Evolutionary conservation across 2,888 invertebrate genomes (phyloP).

Genomic region (Scaptomyza polygonia): DNA sequence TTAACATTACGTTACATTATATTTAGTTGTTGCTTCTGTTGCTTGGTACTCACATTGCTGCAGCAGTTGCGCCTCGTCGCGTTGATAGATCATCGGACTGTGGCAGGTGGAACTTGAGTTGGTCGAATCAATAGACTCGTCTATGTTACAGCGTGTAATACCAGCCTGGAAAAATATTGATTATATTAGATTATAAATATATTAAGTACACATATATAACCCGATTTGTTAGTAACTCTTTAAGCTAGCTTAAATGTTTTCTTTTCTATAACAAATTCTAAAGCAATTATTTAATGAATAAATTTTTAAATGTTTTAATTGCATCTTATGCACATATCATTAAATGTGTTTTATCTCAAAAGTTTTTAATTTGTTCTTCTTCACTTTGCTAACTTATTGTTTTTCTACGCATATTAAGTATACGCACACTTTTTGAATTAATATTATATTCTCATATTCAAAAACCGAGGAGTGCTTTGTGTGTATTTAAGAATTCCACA

Average conservation of each 20-base stretch:
- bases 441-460: not conserved
- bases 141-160: constrained; percentile 84
- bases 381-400: too few species aligned
- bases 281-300: too few species aligned
- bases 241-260: not conserved
- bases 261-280: too few species aligned
- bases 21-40: constrained; percentile 54
- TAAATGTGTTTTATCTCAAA: too few species aligned
- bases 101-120: constrained; percentile 84
- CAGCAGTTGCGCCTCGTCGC: constrained; percentile 83
- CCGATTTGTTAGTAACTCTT: not conserved
- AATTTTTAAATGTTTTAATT: too few species aligned
- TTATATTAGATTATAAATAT: too few species aligned
- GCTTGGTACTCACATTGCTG: constrained; percentile 70
- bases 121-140: constrained; percentile 84
- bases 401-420: constrained; percentile 24
- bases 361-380: too few species aligned
- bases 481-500: constrained; percentile 34
- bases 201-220: not conserved
- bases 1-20: constrained; percentile 47
- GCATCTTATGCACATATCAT: too few species aligned
- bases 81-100: constrained; percentile 83
- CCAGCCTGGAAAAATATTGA: constrained; percentile 77
- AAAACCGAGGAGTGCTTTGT: not conserved
- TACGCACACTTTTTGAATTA: constrained; percentile 22